These are phyloP conservation scores for Brachionus koreanus DNA, from an alignment of 1,140 invertebrate genomes.

Conservation along the genomic window DNA sequence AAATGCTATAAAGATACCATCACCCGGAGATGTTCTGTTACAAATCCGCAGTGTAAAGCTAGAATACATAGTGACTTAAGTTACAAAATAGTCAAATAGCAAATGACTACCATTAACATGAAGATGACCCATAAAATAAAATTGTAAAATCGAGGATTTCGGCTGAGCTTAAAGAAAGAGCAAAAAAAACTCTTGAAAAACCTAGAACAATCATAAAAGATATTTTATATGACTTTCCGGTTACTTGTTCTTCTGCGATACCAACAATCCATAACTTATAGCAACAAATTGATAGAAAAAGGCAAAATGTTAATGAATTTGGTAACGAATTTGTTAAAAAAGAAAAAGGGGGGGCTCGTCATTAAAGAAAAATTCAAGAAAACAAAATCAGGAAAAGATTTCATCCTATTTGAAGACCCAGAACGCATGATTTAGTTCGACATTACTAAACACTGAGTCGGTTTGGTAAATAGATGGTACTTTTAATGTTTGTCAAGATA, in stretches of 20 bases:
- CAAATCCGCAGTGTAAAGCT: conserved; percentile 3
- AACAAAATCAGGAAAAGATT: conserved; percentile 5
- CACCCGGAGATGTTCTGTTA: not conserved
- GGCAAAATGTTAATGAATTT: too few species aligned
- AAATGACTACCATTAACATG: not conserved
- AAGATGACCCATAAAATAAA: not conserved
- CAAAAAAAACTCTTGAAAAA: not conserved
- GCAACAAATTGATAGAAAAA: too few species aligned
- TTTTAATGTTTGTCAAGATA: too few species aligned
- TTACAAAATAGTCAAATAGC: not conserved
- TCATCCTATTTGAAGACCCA: not conserved
- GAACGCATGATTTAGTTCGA: too few species aligned
- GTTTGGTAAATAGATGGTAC: too few species aligned
- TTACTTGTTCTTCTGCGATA: too few species aligned
- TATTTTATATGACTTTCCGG: not conserved
- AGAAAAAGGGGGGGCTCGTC: not conserved
- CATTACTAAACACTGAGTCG: too few species aligned
- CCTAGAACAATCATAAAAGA: conserved; percentile 19
- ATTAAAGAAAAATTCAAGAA: not conserved
- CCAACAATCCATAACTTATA: too few species aligned
- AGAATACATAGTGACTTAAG: too few species aligned
- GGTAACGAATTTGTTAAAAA: too few species aligned
- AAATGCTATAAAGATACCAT: not conserved
- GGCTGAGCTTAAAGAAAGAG: not conserved
- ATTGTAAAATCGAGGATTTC: not conserved